Percentiles rank a stretch among this genome's conserved stretches.
Conservation (phyloP, 2,797 vertebrate genomes). For the Coreius guichenoti region DNA sequence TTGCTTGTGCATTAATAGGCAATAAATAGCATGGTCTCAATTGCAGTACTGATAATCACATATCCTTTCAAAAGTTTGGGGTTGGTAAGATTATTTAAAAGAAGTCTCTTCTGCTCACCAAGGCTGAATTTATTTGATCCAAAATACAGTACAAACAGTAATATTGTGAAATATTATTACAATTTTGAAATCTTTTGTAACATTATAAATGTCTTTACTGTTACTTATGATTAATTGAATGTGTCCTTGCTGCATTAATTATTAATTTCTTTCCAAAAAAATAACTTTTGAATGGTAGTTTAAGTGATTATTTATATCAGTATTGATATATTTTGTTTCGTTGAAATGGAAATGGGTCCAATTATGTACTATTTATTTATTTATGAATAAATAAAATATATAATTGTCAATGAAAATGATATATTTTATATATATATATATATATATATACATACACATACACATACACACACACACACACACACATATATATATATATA, state of each 20-base stretch:
- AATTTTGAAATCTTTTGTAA: neutral
- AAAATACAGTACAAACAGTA: neutral
- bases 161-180: neutral
- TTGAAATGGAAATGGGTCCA: neutral
- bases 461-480: too few species aligned
- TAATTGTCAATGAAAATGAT: too few species aligned
- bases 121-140: neutral
- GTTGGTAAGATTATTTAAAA: neutral
- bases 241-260: neutral
- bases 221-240: neutral
- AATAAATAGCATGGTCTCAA: neutral
- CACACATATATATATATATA: too few species aligned
- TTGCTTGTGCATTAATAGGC: neutral
- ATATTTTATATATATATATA: too few species aligned
- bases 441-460: too few species aligned
- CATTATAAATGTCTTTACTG: neutral
- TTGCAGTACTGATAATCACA: neutral
- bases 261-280: neutral
- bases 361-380: too few species aligned
- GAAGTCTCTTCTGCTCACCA: neutral
- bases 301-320: neutral
- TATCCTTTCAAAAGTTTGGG: neutral
- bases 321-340: neutral
- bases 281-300: neutral
- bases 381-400: too few species aligned